phyloP scores from a whole-genome alignment of 2,113 vertebrate species.

The Siniperca chuatsi region DNA sequence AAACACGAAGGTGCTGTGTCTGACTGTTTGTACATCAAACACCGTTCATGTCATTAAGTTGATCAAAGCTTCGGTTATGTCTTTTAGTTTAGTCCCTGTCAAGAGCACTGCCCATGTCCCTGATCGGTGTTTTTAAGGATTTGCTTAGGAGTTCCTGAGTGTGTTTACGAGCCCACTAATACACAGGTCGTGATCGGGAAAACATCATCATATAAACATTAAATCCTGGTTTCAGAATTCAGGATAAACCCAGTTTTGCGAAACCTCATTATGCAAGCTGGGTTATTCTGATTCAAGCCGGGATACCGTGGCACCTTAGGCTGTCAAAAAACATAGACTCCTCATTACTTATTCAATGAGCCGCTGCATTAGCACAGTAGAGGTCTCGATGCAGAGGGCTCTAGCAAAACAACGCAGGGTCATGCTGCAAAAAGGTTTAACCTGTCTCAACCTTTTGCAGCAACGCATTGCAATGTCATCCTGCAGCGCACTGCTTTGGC shows the following conservation, averaged over 20 bases:
- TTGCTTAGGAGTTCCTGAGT: not conserved
- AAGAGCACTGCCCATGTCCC: not conserved
- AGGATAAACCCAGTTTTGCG: slow-evolving; percentile 8
- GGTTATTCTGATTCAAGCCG: slow-evolving; percentile 5
- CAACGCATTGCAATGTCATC: not conserved
- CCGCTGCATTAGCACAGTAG: slow-evolving; percentile 2
- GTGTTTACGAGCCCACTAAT: not conserved
- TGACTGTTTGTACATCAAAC: slow-evolving; percentile 51
- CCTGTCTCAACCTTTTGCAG: not conserved
- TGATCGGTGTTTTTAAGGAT: slow-evolving; percentile 20
- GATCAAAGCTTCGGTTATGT: slow-evolving; percentile 51
- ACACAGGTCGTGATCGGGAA: not conserved
- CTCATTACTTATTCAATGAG: slow-evolving; percentile 36
- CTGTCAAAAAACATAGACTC: not conserved
- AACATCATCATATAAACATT: not conserved
- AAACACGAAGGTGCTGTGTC: slow-evolving; percentile 49
- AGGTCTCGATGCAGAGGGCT: not conserved
- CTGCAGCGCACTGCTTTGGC: not conserved
- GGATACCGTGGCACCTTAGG: slow-evolving; percentile 18
- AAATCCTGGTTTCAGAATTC: not conserved
- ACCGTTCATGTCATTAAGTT: slow-evolving; percentile 29
- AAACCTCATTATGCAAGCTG: slow-evolving; percentile 18
- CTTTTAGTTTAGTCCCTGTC: slow-evolving; percentile 40
- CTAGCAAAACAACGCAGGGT: slow-evolving; percentile 1
- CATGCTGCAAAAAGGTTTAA: not conserved